Percentiles rank a stretch among this genome's conserved stretches.
Evolutionary conservation across 2,888 invertebrate genomes (phyloP).

Genomic region (Pyrochroa serraticornis): DNA sequence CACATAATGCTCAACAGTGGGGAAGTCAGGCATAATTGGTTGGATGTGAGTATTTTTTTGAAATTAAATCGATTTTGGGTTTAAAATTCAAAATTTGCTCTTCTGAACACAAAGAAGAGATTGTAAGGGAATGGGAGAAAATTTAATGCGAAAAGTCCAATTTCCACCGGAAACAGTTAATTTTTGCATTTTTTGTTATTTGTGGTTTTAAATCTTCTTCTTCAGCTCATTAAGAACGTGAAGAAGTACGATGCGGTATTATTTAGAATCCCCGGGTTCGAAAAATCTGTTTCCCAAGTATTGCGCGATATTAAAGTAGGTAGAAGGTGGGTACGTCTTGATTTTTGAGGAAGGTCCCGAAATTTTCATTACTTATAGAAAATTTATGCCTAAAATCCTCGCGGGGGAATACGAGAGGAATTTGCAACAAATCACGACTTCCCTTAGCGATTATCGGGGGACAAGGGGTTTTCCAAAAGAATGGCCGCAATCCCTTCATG

Average conservation of each 20-base stretch:
- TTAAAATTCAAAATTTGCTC: too few species aligned
- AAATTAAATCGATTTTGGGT: neutral
- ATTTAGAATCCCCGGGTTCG: constrained; percentile 79
- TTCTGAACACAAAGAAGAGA: too few species aligned
- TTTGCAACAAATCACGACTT: constrained; percentile 82
- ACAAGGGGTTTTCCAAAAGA: constrained; percentile 69
- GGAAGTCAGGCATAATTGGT: constrained; percentile 92
- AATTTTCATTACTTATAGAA: constrained; percentile 62
- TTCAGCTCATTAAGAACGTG: constrained; percentile 82
- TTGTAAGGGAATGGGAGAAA: too few species aligned
- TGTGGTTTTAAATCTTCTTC: constrained; percentile 37
- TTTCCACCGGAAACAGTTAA: too few species aligned
- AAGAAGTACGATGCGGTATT: constrained; percentile 75
- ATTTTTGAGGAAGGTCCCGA: neutral
- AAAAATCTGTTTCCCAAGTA: constrained; percentile 82
- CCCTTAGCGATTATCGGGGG: constrained; percentile 77
- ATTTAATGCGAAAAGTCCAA: too few species aligned
- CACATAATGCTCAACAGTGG: constrained; percentile 89
- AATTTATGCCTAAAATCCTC: constrained; percentile 90
- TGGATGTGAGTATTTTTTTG: constrained; percentile 71
- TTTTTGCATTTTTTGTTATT: neutral
- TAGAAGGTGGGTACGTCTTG: constrained; percentile 68
- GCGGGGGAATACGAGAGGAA: constrained; percentile 86
- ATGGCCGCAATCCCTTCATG: constrained; percentile 75
- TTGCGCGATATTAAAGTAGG: constrained; percentile 83